Conservation (phyloP, 1,140 invertebrate genomes). For the Bicyclus anynana region DNA sequence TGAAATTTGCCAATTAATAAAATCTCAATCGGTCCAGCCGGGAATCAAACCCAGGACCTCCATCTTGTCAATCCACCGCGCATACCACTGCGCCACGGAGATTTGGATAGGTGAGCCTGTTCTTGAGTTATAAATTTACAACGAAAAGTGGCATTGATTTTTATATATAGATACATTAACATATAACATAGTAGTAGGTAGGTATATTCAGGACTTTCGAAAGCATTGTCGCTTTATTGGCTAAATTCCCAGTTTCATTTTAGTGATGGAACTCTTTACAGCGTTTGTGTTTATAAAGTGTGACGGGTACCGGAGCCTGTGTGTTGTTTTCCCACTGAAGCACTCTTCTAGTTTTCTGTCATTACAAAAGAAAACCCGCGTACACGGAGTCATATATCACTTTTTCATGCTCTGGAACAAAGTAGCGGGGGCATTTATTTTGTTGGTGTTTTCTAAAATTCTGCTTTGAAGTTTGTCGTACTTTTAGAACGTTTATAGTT, state of each 20-base stretch:
- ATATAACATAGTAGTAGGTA: slow-evolving; percentile 41
- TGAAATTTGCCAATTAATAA: too few relatives aligned
- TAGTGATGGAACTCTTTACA: slow-evolving; percentile 36
- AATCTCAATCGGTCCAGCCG: too few relatives aligned
- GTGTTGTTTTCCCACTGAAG: slow-evolving; percentile 34
- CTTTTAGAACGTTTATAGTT: too few relatives aligned
- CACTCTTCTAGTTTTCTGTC: slow-evolving; percentile 15
- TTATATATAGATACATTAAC: too few relatives aligned
- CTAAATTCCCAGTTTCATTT: slow-evolving; percentile 52
- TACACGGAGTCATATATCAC: background rate
- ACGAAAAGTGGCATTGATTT: too few relatives aligned
- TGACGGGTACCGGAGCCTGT: slow-evolving; percentile 38
- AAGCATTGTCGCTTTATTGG: slow-evolving; percentile 47
- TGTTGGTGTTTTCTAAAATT: background rate
- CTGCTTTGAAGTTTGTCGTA: too few relatives aligned
- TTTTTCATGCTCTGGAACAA: background rate
- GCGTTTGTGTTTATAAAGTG: slow-evolving; percentile 40
- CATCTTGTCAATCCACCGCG: too few relatives aligned
- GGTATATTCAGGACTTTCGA: slow-evolving; percentile 44
- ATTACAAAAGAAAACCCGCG: slow-evolving; percentile 10
- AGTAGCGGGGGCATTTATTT: background rate
- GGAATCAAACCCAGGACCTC: too few relatives aligned
- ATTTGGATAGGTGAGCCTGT: too few relatives aligned
- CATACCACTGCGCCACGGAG: too few relatives aligned
- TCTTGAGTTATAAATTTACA: too few relatives aligned